A percentile compares a stretch with the other conserved stretches of the same genome.
Conservation (phyloP, 2,797 vertebrate species). For the Sardinella longiceps region DNA sequence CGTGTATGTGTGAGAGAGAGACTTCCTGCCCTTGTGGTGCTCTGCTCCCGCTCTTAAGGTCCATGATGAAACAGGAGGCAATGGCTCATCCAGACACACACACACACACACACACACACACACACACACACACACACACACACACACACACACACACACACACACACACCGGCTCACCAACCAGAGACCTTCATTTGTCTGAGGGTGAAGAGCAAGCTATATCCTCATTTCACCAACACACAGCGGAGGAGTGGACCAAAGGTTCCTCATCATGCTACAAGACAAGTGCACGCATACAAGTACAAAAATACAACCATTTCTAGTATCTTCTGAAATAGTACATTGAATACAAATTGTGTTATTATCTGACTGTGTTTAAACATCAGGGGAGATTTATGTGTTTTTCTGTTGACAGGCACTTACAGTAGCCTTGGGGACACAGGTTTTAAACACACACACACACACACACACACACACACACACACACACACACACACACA, state of each 20-base stretch:
- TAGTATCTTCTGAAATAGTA: too few species aligned
- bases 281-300: not conserved
- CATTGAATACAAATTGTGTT: too few species aligned
- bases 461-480: not conserved
- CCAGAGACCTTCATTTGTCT: too few species aligned
- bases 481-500: not conserved
- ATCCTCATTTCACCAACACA: too few species aligned
- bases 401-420: too few species aligned
- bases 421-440: too few species aligned
- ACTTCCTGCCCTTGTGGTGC: not conserved
- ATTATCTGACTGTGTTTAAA: too few species aligned
- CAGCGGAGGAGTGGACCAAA: too few species aligned
- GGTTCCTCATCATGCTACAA: too few species aligned
- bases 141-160: not conserved
- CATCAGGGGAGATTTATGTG: too few species aligned
- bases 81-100: conserved; percentile 23
- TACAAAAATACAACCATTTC: not conserved
- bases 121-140: not conserved
- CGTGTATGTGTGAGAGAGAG: not conserved
- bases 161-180: not conserved
- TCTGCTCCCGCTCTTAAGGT: not conserved
- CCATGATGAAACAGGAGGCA: conserved; percentile 55
- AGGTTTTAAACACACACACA: not conserved
- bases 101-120: not conserved
- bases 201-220: too few species aligned